Percentiles rank a stretch among this genome's conserved stretches.
phyloP scores from a whole-genome alignment of 2,888 invertebrate species.

The Habrosyne pyritoides region DNA sequence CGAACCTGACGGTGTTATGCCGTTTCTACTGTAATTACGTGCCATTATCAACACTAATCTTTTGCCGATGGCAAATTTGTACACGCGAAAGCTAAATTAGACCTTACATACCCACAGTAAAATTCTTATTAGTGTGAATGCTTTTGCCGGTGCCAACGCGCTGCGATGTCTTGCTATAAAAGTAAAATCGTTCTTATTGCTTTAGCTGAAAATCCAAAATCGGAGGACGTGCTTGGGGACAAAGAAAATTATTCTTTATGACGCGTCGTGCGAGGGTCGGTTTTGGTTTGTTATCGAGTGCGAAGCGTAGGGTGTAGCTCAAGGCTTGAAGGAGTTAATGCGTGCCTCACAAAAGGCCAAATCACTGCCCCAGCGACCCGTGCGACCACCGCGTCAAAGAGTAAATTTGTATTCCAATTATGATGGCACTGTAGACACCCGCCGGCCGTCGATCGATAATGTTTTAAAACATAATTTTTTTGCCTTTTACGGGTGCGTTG shows the following conservation, averaged over 20 bases:
- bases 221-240: constrained; percentile 39
- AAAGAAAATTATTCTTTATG: constrained; percentile 26
- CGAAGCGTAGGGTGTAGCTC: constrained; percentile 46
- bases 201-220: constrained; percentile 66
- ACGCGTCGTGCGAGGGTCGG: constrained; percentile 43
- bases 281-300: constrained; percentile 32
- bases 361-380: constrained; percentile 70
- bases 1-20: constrained; percentile 79
- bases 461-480: constrained; percentile 18
- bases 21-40: constrained; percentile 81
- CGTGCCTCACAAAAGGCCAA: constrained; percentile 82
- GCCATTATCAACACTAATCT: constrained; percentile 79
- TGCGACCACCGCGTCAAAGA: constrained; percentile 73
- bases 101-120: constrained; percentile 43
- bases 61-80: constrained; percentile 38
- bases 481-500: not conserved
- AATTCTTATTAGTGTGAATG: constrained; percentile 40
- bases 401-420: constrained; percentile 83
- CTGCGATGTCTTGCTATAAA: constrained; percentile 39
- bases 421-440: constrained; percentile 58
- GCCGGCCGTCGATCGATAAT: constrained; percentile 41
- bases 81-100: constrained; percentile 36
- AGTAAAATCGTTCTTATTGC: constrained; percentile 69
- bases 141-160: constrained; percentile 19
- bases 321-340: constrained; percentile 80